These are phyloP conservation scores for Andrena bucephala DNA, from an alignment of 2,888 invertebrate genomes.

Conservation along the genomic window DNA sequence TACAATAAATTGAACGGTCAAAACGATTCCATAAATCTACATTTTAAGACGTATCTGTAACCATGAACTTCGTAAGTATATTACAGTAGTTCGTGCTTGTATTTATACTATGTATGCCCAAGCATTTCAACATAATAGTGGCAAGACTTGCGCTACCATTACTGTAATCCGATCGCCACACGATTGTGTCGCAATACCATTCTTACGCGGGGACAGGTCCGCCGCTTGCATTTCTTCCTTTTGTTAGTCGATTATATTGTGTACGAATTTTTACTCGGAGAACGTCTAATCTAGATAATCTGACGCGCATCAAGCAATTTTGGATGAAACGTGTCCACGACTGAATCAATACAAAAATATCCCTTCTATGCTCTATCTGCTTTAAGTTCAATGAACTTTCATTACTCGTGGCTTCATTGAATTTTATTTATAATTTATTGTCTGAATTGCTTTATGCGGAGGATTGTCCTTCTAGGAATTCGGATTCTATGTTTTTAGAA, in stretches of 20 bases:
- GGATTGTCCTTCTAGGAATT: slow-evolving; percentile 79
- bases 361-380: slow-evolving; percentile 78
- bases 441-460: slow-evolving; percentile 82
- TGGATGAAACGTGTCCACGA: slow-evolving; percentile 59
- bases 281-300: slow-evolving; percentile 52
- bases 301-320: slow-evolving; percentile 66
- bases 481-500: slow-evolving; percentile 66
- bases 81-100: slow-evolving; percentile 58
- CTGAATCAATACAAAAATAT: slow-evolving; percentile 83
- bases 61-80: slow-evolving; percentile 54
- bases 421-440: slow-evolving; percentile 80
- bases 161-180: slow-evolving; percentile 13
- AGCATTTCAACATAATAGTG: slow-evolving; percentile 56
- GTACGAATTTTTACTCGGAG: slow-evolving; percentile 37
- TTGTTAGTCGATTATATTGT: slow-evolving; percentile 38
- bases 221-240: slow-evolving; percentile 16
- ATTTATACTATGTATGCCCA: slow-evolving; percentile 55
- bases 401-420: slow-evolving; percentile 66
- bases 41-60: slow-evolving; percentile 64
- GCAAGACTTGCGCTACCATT: slow-evolving; percentile 25
- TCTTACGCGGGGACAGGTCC: slow-evolving; percentile 45
- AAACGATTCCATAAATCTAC: slow-evolving; percentile 74
- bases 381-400: slow-evolving; percentile 61
- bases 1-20: slow-evolving; percentile 70
- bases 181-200: slow-evolving; percentile 30